phyloP scores from a whole-genome alignment of 2,888 invertebrate species.

The Drosophila fungiperda region DNA sequence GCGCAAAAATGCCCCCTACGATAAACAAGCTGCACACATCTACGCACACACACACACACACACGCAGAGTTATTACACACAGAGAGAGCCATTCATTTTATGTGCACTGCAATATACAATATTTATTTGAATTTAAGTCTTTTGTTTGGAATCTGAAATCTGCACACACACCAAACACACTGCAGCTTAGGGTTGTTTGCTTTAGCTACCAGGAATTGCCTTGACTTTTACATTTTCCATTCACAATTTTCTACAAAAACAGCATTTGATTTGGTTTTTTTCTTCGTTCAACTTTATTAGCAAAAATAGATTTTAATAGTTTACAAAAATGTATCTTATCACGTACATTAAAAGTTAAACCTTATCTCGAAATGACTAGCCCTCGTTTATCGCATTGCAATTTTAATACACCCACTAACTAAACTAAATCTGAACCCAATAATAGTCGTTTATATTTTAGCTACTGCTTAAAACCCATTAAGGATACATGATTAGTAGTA shows the following conservation, averaged over 20 bases:
- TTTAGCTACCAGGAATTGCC: constrained; percentile 60
- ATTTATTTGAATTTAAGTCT: constrained; percentile 83
- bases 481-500: constrained; percentile 12
- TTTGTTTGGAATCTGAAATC: constrained; percentile 79
- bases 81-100: constrained; percentile 61
- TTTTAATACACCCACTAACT: constrained; percentile 33
- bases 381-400: constrained; percentile 73
- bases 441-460: constrained; percentile 22
- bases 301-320: constrained; percentile 68
- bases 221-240: constrained; percentile 55
- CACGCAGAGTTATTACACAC: constrained; percentile 7
- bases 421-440: constrained; percentile 18
- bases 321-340: constrained; percentile 68
- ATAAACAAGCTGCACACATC: constrained; percentile 70
- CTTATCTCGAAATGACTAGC: constrained; percentile 76
- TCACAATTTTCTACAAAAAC: constrained; percentile 9
- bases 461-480: constrained; percentile 35
- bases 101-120: constrained; percentile 81
- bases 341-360: constrained; percentile 39
- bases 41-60: constrained; percentile 21
- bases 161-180: constrained; percentile 50
- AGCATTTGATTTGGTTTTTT: constrained; percentile 45
- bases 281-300: constrained; percentile 71
- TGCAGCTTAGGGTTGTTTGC: constrained; percentile 73
- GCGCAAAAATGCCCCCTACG: constrained; percentile 78